Evolutionary conservation across 1,140 invertebrate genomes (phyloP).

Genomic region (Physella acuta): DNA sequence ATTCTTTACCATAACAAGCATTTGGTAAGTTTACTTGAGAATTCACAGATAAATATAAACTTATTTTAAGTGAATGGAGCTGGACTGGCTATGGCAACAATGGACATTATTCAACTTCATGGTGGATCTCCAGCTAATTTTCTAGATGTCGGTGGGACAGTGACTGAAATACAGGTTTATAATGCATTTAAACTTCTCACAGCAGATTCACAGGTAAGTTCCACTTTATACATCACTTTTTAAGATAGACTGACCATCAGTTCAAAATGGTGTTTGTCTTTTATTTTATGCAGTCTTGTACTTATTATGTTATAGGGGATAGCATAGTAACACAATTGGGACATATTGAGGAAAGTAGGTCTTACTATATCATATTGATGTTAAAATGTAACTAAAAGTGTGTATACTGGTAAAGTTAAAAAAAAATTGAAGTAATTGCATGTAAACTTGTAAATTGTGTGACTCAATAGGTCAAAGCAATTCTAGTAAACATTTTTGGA

Average conservation of each 20-base stretch:
- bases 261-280: neutral
- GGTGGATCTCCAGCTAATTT: slow-evolving; percentile 66
- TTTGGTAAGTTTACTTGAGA: too few species aligned
- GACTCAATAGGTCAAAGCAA: slow-evolving; percentile 86
- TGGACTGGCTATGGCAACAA: slow-evolving; percentile 66
- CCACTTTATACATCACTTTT: too few species aligned
- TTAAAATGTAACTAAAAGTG: neutral
- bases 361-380: neutral
- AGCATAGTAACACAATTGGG: too few species aligned
- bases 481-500: slow-evolving; percentile 98
- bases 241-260: too few species aligned
- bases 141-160: slow-evolving; percentile 62
- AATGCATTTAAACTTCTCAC: slow-evolving; percentile 69
- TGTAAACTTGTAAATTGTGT: too few species aligned
- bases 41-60: too few species aligned
- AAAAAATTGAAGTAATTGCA: neutral
- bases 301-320: too few species aligned
- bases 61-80: slow-evolving; percentile 65
- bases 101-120: slow-evolving; percentile 64
- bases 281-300: too few species aligned
- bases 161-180: slow-evolving; percentile 74
- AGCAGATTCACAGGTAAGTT: slow-evolving; percentile 51
- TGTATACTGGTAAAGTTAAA: neutral
- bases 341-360: too few species aligned
- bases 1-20: too few species aligned